Evolutionary conservation across 2,797 vertebrate genomes (phyloP), one percentile per base, ranked within the genome.

Genomic region (Thaleichthys pacificus): DNA sequence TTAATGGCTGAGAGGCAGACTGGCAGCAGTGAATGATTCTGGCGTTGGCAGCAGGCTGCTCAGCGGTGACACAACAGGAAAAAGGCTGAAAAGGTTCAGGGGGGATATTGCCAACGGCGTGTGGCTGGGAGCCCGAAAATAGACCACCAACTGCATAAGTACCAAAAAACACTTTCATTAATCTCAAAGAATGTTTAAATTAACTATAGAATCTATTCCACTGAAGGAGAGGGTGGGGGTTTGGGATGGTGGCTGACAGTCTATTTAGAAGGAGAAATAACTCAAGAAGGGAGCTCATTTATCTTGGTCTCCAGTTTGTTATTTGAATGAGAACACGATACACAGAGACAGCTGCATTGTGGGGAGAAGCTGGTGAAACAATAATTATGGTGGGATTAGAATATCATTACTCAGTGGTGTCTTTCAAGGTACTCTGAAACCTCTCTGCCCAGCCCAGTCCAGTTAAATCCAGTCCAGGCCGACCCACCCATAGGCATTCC

Each of bases 101-200:
- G 19, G 17, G 78, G 78, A 79, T 82, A 88, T 85, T 80, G 83
- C 74, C 56, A 67, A 85, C 88, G 88, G 90, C 90, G 88, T 87
- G 89, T 88, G 84, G 74, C 82, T 76, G 82, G 69, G 82, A 72
- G 82, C 80, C 84, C 82, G 83, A 83, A 88, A 90, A 92, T 88
- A 90, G 85, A 88, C 86, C 87, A 85, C 85, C 84, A 78, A 71
- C 82, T 81, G 85, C 86, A 87, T 83, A 85, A 87, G 85, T 88
- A 89, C 82, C 83, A 80, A 87, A 87, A 87, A 80, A 77, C 84
- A 83, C 86, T 89, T 91, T 88, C 90, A 93, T 93, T 92, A 86
- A 93, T 93, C 93, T 90, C 90, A 89, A 88, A 87, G 85, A 92
- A 91, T 90, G 87, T 92, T 89, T 91, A 91, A 91, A 91, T 93